Conservation (phyloP, 2,113 vertebrate genomes). For the Columba janthina region DNA sequence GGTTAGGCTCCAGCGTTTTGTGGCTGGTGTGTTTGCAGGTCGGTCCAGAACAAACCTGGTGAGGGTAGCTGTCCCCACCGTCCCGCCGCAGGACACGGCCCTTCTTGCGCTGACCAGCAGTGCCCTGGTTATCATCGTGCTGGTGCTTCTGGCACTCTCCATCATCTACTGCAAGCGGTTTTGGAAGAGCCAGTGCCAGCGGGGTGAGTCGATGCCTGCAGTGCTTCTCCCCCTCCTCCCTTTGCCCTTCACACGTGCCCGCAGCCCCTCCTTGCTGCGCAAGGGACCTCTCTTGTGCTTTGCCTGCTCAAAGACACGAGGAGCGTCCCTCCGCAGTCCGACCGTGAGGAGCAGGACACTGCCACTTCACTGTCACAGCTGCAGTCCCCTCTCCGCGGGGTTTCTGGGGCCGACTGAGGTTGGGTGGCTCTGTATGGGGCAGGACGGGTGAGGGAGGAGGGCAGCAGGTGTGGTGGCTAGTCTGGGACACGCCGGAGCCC, state of each 20-base stretch:
- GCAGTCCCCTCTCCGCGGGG: not conserved
- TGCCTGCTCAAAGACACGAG: not conserved
- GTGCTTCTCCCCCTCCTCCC: not conserved
- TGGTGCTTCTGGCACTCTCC: conserved; percentile 74
- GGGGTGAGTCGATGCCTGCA: conserved; percentile 46
- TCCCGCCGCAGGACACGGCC: conserved; percentile 55
- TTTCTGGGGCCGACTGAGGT: not conserved
- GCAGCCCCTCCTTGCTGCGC: accelerated
- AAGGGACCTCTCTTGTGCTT: not conserved
- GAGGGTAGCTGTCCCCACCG: conserved; percentile 45
- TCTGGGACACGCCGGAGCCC: not conserved
- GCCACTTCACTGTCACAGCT: not conserved
- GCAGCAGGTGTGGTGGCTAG: not conserved
- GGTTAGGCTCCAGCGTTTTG: not conserved
- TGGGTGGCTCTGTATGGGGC: not conserved
- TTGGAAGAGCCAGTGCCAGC: conserved; percentile 75
- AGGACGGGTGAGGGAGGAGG: not conserved
- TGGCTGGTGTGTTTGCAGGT: conserved; percentile 64
- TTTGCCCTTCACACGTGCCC: not conserved
- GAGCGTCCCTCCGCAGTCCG: not conserved
- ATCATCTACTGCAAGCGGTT: conserved; percentile 78
- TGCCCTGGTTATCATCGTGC: conserved; percentile 69
- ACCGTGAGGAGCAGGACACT: not conserved
- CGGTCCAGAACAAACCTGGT: conserved; percentile 59
- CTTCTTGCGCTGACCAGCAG: conserved; percentile 74